A percentile compares a stretch with the other conserved stretches of the same genome.
Evolutionary conservation across 2,113 vertebrate genomes (phyloP).

Genomic region (Gnathonemus echidnorhynchus): DNA sequence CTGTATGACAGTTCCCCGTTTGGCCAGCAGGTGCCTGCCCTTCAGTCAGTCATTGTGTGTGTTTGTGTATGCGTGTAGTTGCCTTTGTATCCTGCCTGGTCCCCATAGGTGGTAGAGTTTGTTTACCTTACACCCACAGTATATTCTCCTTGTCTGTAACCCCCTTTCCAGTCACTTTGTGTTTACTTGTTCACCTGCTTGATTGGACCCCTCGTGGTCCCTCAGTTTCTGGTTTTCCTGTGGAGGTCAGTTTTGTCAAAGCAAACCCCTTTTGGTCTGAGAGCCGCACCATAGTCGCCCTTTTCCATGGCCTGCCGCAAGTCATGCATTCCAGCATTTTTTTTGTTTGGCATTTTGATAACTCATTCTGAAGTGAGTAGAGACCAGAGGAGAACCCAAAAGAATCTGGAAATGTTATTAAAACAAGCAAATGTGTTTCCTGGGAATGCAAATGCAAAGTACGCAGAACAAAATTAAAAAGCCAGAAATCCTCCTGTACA

Average conservation of each 20-base stretch:
- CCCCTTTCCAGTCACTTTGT: neutral
- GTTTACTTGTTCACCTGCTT: neutral
- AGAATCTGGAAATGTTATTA: neutral
- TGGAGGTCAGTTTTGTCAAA: too few relatives aligned
- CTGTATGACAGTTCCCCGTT: neutral
- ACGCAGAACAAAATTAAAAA: neutral
- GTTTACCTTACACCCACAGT: neutral
- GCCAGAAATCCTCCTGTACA: neutral
- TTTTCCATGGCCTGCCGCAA: neutral
- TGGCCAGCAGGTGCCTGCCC: neutral
- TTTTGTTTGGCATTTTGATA: neutral
- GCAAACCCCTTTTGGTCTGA: too few relatives aligned
- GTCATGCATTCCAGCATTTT: neutral
- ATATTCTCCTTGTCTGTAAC: neutral
- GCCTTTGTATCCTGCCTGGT: neutral
- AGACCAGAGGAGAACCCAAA: neutral
- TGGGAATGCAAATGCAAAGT: neutral
- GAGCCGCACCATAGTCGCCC: too few relatives aligned
- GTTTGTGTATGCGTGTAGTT: neutral
- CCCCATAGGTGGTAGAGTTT: neutral
- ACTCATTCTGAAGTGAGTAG: neutral
- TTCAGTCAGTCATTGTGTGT: neutral
- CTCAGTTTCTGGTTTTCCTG: too few relatives aligned
- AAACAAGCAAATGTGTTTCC: neutral
- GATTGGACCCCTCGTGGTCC: too few relatives aligned